Conservation (phyloP, 2,888 invertebrate species). For the Acleris sparsana region DNA sequence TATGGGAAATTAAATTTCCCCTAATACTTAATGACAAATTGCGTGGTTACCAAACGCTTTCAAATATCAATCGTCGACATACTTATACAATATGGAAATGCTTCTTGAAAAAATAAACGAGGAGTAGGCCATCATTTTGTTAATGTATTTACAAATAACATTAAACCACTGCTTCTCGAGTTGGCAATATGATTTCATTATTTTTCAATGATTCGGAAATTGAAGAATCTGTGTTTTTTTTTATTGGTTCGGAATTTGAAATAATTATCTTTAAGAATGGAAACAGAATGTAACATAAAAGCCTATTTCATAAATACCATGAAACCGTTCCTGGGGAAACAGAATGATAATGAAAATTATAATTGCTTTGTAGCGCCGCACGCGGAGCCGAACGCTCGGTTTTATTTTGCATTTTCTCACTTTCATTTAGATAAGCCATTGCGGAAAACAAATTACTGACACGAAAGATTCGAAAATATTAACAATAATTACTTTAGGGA, state of each 20-base stretch:
- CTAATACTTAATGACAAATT: constrained; percentile 15
- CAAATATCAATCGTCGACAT: not conserved
- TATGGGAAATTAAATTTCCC: constrained; percentile 8
- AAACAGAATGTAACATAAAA: constrained; percentile 21
- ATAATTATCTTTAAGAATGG: constrained; percentile 20
- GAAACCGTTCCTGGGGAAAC: constrained; percentile 23
- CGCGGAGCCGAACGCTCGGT: constrained; percentile 17
- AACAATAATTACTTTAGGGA: not conserved
- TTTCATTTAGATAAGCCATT: constrained; percentile 30
- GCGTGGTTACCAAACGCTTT: not conserved
- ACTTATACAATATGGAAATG: no score
- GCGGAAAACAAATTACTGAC: constrained; percentile 16
- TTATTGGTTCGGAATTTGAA: constrained; percentile 23
- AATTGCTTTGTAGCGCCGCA: constrained; percentile 22
- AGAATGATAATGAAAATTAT: constrained; percentile 33
- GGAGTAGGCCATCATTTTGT: not conserved
- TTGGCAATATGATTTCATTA: constrained; percentile 11
- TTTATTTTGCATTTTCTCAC: constrained; percentile 27
- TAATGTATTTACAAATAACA: constrained; percentile 1
- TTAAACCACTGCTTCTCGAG: not conserved
- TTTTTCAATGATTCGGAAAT: constrained; percentile 21
- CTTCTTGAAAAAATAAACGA: not conserved
- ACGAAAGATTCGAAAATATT: constrained; percentile 2
- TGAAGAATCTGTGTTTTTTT: constrained; percentile 22
- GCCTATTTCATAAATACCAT: constrained; percentile 21